Percentiles rank a stretch among this genome's conserved stretches.
phyloP scores from a whole-genome alignment of 2,888 invertebrate species.

The Hedychridium roseum region DNA sequence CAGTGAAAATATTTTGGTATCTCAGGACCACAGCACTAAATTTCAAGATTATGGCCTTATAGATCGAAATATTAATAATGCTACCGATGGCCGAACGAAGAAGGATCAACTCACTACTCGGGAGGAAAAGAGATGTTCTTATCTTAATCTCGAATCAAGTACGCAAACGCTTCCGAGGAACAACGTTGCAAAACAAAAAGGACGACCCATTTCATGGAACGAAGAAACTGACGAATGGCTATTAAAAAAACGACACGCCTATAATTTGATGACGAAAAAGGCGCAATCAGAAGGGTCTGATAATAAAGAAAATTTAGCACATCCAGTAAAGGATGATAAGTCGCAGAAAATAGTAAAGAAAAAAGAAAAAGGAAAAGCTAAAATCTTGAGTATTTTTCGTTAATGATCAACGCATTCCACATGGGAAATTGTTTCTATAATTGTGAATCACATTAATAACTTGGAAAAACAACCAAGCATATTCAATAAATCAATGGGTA shows the following conservation, averaged over 20 bases:
- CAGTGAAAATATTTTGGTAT: slow-evolving; percentile 49
- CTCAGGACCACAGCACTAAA: slow-evolving; percentile 46
- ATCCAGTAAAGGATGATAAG: slow-evolving; percentile 38
- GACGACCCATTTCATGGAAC: slow-evolving; percentile 54
- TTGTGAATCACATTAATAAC: neutral
- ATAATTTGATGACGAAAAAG: slow-evolving; percentile 46
- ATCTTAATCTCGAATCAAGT: slow-evolving; percentile 42
- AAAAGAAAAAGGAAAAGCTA: slow-evolving; percentile 34
- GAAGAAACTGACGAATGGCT: slow-evolving; percentile 54
- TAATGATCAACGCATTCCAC: too few relatives aligned
- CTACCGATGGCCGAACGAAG: neutral
- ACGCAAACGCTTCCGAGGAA: slow-evolving; percentile 22
- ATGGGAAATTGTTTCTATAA: neutral
- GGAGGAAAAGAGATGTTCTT: slow-evolving; percentile 34
- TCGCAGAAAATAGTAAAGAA: slow-evolving; percentile 33
- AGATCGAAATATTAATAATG: slow-evolving; percentile 25
- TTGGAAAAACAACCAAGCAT: neutral
- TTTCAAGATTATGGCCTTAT: slow-evolving; percentile 57
- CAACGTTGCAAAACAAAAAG: slow-evolving; percentile 25
- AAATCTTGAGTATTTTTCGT: slow-evolving; percentile 56
- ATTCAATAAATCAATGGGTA: slow-evolving; percentile 3
- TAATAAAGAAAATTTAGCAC: slow-evolving; percentile 54
- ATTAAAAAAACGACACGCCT: slow-evolving; percentile 51
- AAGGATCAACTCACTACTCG: slow-evolving; percentile 5
- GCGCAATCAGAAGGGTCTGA: slow-evolving; percentile 26